phyloP scores from a whole-genome alignment of 1,140 invertebrate species.

The Tetragonula clypearis region DNA sequence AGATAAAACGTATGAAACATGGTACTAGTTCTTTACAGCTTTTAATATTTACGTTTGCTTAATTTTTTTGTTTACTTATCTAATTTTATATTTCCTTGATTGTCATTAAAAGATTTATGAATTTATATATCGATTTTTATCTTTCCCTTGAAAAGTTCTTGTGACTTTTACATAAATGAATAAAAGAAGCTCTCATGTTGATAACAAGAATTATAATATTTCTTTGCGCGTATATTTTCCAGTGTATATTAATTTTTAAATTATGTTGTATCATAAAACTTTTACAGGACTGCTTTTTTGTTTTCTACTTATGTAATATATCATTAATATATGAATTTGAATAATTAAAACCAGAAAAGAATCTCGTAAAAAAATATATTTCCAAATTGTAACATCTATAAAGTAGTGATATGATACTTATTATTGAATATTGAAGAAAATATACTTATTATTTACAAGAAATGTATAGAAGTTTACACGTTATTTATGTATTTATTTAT shows the following conservation, averaged over 20 bases:
- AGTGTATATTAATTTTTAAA: neutral
- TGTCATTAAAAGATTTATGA: constrained; percentile 37
- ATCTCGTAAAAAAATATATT: constrained; percentile 15
- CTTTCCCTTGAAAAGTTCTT: constrained; percentile 10
- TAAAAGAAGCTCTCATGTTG: neutral
- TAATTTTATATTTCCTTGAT: constrained; percentile 43
- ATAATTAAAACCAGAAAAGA: neutral
- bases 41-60: constrained; percentile 24
- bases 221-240: neutral
- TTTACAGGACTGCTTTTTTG: neutral
- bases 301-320: neutral
- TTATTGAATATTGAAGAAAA: no score
- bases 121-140: constrained; percentile 9
- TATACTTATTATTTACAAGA: constrained; percentile 6
- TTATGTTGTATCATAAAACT: neutral
- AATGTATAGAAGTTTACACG: neutral
- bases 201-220: neutral
- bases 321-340: neutral
- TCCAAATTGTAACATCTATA: neutral
- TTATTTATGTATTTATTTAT: constrained; percentile 19
- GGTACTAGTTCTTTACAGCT: constrained; percentile 32
- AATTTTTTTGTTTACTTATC: constrained; percentile 46
- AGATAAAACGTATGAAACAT: constrained; percentile 3
- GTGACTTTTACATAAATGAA: neutral
- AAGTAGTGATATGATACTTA: no score